Evolutionary conservation across 1,140 invertebrate genomes (phyloP), one percentile per base, ranked within the genome.

Genomic region (Bombus huntii): DNA sequence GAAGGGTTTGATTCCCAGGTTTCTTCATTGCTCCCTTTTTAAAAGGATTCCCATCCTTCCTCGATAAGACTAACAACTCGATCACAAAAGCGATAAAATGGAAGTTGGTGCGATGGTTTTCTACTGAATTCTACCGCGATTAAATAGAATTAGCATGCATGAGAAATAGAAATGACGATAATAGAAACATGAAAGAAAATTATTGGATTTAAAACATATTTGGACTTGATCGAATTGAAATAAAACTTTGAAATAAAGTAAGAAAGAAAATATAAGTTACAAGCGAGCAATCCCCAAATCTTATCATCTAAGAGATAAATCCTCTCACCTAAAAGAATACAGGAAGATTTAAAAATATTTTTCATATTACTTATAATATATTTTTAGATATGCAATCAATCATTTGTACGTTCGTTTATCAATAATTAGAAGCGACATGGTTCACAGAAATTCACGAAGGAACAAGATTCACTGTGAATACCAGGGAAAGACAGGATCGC

Each of bases 21-120:
- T 81, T 57, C 68, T 85, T 66, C 73, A 83, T 75, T 83, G 78
- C 59, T 31, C 31, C 57, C n/a, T 66, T 83, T 89, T 85, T 70
- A 87, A 88, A 85, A 73, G 65, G 75, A 72, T 62, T 66, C 72
- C 57, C 44, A 18, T 18, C 10, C 34, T 59, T 22, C 18, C 37
- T 44, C 37, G 53, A 13, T 31, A 57, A 37, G 59, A 13, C 3
- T 57, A 22, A 42, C n/a, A 31, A 66, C 12, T 66, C 53, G 13
- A 22, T 76, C 25, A 5, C 34, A n/a, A 59, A 34, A 5, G 3
- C 65, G 22, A 22, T 42, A 12, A 44, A 79, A 9, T 44, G 25
- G 3, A 25, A 68, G 28, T 53, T 53, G 47, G 47, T 22, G 47
- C 47, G 25, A 2, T n/a, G 15, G n/a, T 37, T 76, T 12, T 13